Percentiles rank a stretch among this genome's conserved stretches.
These are phyloP conservation scores for Harpagus bidentatus DNA, from an alignment of 2,113 vertebrate genomes.

Conservation along the genomic window DNA sequence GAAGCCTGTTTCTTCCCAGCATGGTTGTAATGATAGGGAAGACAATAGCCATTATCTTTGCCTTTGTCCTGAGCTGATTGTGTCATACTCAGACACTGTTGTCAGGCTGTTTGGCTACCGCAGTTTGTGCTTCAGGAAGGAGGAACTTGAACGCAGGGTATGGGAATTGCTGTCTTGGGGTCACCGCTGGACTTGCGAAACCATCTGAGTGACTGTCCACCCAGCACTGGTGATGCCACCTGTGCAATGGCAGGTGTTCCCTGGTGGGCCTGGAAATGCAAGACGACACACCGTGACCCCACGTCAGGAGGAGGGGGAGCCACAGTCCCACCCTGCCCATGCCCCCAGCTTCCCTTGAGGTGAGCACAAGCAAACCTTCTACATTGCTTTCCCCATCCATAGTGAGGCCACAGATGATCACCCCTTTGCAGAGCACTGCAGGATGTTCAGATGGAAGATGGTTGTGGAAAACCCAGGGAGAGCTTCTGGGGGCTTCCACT, in stretches of 20 bases:
- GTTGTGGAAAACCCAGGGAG: neutral
- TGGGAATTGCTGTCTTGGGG: neutral
- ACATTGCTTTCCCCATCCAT: neutral
- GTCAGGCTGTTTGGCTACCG: neutral
- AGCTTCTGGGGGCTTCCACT: neutral
- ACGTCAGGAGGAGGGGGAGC: neutral
- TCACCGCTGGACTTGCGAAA: neutral
- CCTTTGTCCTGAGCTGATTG: neutral
- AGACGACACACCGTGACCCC: rapidly evolving
- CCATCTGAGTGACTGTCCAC: rapidly evolving
- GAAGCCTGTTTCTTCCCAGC: neutral
- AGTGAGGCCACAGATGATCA: no score
- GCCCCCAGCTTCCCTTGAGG: neutral
- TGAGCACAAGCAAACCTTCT: neutral
- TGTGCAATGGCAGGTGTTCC: neutral
- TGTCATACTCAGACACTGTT: neutral
- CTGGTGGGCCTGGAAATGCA: neutral
- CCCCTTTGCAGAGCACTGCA: neutral
- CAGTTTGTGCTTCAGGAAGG: neutral
- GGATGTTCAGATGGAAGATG: neutral
- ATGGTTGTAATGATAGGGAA: neutral
- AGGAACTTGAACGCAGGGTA: rapidly evolving
- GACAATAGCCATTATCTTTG: neutral
- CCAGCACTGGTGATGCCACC: rapidly evolving
- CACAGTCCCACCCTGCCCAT: neutral